These are phyloP conservation scores for Dinothrombium tinctorium DNA, from an alignment of 1,140 invertebrate species.

Conservation along the genomic window DNA sequence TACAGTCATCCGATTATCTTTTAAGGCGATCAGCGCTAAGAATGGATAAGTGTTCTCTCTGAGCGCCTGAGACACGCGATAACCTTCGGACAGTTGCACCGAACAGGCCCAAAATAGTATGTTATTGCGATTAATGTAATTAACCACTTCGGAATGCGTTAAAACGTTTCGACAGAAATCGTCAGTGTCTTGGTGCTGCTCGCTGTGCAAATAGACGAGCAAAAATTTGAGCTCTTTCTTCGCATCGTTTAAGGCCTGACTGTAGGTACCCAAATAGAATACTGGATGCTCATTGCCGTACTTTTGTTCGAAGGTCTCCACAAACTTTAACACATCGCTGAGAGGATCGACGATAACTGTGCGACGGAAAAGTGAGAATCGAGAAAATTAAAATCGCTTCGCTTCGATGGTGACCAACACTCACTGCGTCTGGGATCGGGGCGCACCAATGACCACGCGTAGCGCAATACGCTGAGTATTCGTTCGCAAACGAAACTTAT, in stretches of 20 bases:
- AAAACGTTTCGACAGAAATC: conserved; percentile 50
- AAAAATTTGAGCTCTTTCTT: conserved; percentile 82
- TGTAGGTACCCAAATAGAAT: conserved; percentile 84
- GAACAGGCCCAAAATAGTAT: conserved; percentile 82
- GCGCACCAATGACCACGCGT: too few relatives aligned
- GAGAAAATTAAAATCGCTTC: too few relatives aligned
- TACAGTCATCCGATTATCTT: conserved; percentile 72
- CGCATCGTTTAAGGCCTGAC: conserved; percentile 77
- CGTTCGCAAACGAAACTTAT: too few relatives aligned
- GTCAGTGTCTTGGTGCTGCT: conserved; percentile 53
- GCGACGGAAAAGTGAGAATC: too few relatives aligned
- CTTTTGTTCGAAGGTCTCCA: conserved; percentile 46
- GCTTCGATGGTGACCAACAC: too few relatives aligned
- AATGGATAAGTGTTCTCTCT: conserved; percentile 58
- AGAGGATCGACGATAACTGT: conserved; percentile 38
- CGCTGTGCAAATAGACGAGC: conserved; percentile 76
- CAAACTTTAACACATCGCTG: conserved; percentile 68
- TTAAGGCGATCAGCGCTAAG: conserved; percentile 60
- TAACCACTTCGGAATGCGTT: conserved; percentile 39
- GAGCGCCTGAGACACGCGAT: conserved; percentile 56
- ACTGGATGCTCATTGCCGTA: conserved; percentile 57
- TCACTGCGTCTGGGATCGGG: too few relatives aligned
- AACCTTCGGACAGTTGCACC: conserved; percentile 63
- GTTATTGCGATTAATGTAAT: conserved; percentile 48
- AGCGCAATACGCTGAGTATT: too few relatives aligned